Evolutionary conservation across 2,888 invertebrate species (phyloP), one percentile per base, ranked within the genome.

Genomic region (Augiades crinisus): DNA sequence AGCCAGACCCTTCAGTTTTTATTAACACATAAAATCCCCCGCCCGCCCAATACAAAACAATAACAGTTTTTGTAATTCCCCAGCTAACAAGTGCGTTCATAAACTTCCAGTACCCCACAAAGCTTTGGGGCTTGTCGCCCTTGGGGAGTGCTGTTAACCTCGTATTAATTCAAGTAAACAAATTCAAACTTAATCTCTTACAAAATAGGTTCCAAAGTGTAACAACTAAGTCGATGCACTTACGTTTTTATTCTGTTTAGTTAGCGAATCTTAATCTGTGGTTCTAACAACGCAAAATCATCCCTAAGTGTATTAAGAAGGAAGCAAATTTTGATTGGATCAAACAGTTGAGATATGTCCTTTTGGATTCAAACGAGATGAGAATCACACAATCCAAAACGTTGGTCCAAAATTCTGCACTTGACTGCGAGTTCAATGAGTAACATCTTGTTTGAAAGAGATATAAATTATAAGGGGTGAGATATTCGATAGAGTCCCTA

Each of bases 351-450:
- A 27, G 22, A 38, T 36, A 62, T 61, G 58, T 5, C 63, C 12
- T 56, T 78, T 59, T 55, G n/a, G n/a, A n/a, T 46, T 58, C 44
- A 34, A 31, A n/a, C 36, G 4, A 5, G 19, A 77, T 81, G 84
- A 87, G 86, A 89, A 87, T 88, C 85, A 70, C 81, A 84, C 87
- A 86, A 87, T 86, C 85, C 80, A 75, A 76, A 70, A 72, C 68
- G 68, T 73, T 69, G 72, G 72, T 76, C 72, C 72, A 74, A 72
- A 84, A 81, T 86, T 84, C 75, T 80, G 81, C 86, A 85, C 87
- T 88, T 85, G 87, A 84, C 83, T 80, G 64, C 68, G 59, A 62
- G 64, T 65, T 72, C 67, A 75, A 76, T 80, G 74, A 72, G 65
- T 70, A 79, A 78, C 83, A 85, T 84, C 86, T 85, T 85, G 84